These are phyloP conservation scores for Tragelaphus scriptus DNA, from an alignment of 2,113 vertebrate species.

Conservation along the genomic window DNA sequence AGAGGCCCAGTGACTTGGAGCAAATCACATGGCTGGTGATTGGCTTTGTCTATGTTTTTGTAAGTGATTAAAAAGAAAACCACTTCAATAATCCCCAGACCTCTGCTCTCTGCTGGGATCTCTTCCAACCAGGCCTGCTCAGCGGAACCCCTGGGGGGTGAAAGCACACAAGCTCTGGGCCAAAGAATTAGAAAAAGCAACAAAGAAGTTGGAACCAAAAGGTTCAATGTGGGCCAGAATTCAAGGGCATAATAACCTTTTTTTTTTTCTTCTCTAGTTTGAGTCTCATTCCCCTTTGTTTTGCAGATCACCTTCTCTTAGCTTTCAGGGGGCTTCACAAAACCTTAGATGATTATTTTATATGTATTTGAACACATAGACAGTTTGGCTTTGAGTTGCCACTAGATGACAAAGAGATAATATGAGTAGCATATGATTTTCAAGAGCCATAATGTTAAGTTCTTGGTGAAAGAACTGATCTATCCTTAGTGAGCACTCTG, in stretches of 20 bases:
- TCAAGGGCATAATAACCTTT: constrained; percentile 43
- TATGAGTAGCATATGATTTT: background rate
- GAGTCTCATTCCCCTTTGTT: background rate
- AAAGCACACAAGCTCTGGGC: background rate
- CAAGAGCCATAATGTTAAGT: background rate
- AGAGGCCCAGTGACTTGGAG: constrained; percentile 33
- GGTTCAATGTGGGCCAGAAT: constrained; percentile 30
- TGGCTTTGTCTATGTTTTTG: constrained; percentile 65
- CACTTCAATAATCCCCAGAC: constrained; percentile 68
- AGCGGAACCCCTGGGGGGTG: constrained; percentile 7
- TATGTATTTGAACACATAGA: background rate
- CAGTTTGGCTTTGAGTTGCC: background rate
- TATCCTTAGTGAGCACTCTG: background rate
- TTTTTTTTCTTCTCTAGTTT: background rate
- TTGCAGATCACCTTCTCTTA: background rate
- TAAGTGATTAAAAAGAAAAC: constrained; percentile 69
- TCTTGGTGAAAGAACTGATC: background rate
- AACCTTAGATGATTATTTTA: background rate
- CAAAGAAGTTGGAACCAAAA: constrained; percentile 51
- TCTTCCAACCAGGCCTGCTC: constrained; percentile 40
- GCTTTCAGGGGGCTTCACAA: background rate
- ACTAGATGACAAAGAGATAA: background rate
- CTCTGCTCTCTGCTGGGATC: constrained; percentile 55
- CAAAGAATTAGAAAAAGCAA: constrained; percentile 63
- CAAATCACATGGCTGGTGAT: constrained; percentile 51